Evolutionary conservation across 2,113 vertebrate species (phyloP).

Genomic region (Saguinus midas): DNA sequence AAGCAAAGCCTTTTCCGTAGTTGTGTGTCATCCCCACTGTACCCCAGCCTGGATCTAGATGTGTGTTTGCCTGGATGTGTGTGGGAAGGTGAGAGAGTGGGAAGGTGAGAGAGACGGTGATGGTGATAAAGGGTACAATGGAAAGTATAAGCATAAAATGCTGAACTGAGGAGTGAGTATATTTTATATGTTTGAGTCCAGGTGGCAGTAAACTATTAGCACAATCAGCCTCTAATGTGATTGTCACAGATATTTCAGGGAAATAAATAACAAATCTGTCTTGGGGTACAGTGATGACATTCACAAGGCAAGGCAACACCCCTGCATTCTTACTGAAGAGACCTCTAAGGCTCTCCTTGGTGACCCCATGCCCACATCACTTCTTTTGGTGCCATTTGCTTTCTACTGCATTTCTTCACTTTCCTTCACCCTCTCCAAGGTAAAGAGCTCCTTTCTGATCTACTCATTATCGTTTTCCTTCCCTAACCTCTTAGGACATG

Average conservation of each 20-base stretch:
- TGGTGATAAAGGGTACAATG: neutral
- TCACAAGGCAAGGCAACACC: constrained; percentile 34
- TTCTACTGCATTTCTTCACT: neutral
- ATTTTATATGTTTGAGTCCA: constrained; percentile 9
- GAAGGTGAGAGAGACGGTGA: neutral
- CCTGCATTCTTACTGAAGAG: constrained; percentile 6
- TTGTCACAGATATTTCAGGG: constrained; percentile 55
- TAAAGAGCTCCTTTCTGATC: neutral
- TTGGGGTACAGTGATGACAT: constrained; percentile 47
- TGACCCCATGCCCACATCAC: neutral
- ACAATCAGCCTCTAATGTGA: constrained; percentile 50
- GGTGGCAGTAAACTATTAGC: constrained; percentile 10
- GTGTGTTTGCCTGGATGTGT: neutral
- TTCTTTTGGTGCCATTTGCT: neutral
- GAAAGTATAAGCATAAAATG: neutral
- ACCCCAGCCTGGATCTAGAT: neutral
- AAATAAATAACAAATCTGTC: constrained; percentile 60
- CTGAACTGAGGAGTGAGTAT: neutral
- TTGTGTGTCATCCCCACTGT: neutral
- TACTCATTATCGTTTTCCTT: neutral
- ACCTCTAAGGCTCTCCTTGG: constrained; percentile 19
- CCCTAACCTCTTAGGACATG: neutral
- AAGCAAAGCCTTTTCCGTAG: neutral
- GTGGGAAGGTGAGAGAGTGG: neutral
- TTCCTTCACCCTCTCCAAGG: neutral